phyloP scores from a whole-genome alignment of 1,140 invertebrate genomes.

The Brachionus plicatilis region DNA sequence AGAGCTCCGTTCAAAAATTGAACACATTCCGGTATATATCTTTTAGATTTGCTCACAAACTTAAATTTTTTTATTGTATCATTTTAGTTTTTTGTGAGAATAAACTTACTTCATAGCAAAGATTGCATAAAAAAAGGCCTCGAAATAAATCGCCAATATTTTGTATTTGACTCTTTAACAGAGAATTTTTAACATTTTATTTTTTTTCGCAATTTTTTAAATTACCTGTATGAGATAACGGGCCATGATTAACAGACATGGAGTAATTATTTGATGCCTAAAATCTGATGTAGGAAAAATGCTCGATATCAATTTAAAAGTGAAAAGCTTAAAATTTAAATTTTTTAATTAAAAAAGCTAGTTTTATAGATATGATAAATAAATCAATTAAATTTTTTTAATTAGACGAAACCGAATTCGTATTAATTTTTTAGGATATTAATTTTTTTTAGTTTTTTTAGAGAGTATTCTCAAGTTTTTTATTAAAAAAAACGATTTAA shows the following conservation, averaged over 20 bases:
- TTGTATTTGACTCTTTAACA: slow-evolving; percentile 59
- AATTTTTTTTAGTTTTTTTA: no score
- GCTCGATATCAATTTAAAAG: slow-evolving; percentile 62
- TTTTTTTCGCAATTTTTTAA: not conserved
- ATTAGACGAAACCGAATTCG: no score
- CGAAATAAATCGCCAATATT: slow-evolving; percentile 65
- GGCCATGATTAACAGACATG: slow-evolving; percentile 72
- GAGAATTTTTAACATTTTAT: not conserved
- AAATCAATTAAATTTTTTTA: no score
- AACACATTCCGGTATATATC: slow-evolving; percentile 69
- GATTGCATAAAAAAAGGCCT: slow-evolving; percentile 69
- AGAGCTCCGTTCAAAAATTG: slow-evolving; percentile 64
- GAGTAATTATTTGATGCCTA: slow-evolving; percentile 75
- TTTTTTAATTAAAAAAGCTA: not conserved
- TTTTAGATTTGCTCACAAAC: slow-evolving; percentile 73
- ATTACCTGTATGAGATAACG: slow-evolving; percentile 65
- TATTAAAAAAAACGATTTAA: no score
- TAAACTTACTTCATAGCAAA: slow-evolving; percentile 66
- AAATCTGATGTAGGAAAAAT: slow-evolving; percentile 83
- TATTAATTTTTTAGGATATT: no score
- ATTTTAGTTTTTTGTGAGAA: not conserved
- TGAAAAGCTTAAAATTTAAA: slow-evolving; percentile 62
- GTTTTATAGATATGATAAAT: no score
- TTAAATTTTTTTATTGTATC: slow-evolving; percentile 52
- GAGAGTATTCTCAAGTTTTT: no score